A percentile compares a stretch with the other conserved stretches of the same genome.
Conservation (phyloP, 23 tunicate species). For the Trididemnum nubilum region DNA sequence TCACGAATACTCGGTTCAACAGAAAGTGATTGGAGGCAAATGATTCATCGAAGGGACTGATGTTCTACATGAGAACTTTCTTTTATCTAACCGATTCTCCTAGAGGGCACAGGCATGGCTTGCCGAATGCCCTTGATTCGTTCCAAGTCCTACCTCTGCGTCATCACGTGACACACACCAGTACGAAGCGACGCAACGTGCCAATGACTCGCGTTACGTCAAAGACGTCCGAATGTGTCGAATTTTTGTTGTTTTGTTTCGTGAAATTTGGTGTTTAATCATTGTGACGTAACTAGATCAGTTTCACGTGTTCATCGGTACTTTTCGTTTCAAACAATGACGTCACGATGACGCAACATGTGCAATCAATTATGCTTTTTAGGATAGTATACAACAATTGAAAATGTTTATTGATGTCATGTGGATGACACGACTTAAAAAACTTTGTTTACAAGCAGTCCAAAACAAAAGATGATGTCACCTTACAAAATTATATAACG, state of each 20-base stretch:
- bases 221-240: not conserved
- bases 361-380: not conserved
- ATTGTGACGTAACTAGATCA: constrained; percentile 33
- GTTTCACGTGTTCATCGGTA: no score
- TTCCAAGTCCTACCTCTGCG: constrained; percentile 18
- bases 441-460: no score
- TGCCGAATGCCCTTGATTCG: not conserved
- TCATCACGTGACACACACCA: not conserved
- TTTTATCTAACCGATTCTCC: no score
- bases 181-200: not conserved
- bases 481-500: no score
- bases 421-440: no score
- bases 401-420: no score
- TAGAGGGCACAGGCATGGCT: no score
- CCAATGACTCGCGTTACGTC: constrained; percentile 4
- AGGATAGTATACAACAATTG: not conserved
- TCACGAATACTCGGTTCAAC: no score
- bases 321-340: not conserved
- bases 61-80: no score
- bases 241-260: not conserved
- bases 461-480: no score
- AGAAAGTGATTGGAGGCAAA: no score
- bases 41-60: no score
- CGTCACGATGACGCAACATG: constrained; percentile 22
- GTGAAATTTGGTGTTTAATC: constrained; percentile 15